Evolutionary conservation across 1,140 invertebrate species (phyloP).

Genomic region (Coelopa frigida): DNA sequence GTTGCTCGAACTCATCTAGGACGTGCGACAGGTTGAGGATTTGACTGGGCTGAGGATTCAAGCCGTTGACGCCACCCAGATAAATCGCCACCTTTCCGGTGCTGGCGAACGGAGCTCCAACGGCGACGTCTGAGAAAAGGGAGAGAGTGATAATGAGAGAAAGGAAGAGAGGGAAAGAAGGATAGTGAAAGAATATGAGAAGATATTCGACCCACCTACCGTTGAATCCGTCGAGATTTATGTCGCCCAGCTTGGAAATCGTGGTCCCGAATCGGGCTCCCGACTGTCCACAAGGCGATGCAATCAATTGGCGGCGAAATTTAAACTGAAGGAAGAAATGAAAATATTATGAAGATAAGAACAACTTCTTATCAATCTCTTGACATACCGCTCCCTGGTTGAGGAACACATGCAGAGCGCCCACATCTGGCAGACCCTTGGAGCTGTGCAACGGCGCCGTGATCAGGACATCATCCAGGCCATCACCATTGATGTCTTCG

Average conservation of each 20-base stretch:
- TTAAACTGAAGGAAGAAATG: conserved; percentile 3
- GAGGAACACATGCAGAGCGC: conserved; percentile 49
- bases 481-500: conserved; percentile 61
- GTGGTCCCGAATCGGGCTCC: conserved; percentile 10
- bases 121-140: conserved; percentile 48
- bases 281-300: background rate
- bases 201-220: too few species aligned
- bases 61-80: conserved; percentile 49
- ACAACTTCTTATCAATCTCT: background rate
- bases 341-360: background rate
- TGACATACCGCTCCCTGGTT: conserved; percentile 40
- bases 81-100: conserved; percentile 58
- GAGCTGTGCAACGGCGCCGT: conserved; percentile 61
- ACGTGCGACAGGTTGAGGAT: conserved; percentile 20
- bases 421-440: conserved; percentile 46
- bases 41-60: conserved; percentile 45
- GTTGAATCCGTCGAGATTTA: conserved; percentile 12
- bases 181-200: too few species aligned
- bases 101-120: conserved; percentile 56
- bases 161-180: too few species aligned
- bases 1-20: conserved; percentile 14
- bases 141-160: too few species aligned
- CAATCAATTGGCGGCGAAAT: background rate
- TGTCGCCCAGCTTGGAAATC: conserved; percentile 7
- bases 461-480: conserved; percentile 60